Base-by-base conservation (phyloP, 2,797 vertebrate species). In the Esox masquinongy region DNA sequence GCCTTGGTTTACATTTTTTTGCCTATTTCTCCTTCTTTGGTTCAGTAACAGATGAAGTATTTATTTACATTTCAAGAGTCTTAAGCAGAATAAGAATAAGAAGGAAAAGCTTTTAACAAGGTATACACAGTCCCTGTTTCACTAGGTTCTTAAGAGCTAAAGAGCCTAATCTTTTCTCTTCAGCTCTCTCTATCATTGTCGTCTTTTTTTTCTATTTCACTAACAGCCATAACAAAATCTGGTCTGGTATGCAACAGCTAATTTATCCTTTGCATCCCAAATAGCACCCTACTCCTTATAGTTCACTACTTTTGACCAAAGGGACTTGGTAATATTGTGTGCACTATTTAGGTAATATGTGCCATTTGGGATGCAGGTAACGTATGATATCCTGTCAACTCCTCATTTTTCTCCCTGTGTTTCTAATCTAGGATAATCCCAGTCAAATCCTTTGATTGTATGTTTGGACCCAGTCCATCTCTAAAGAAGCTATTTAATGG, bases 371-470 rank as follows among this genome's bases (percentile, higher is more conserved):
- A 61, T 24, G 4, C 11, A 24, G 56, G 94, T 88, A 89, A 91
- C 92, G 94, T 94, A 96, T 95, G 94, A 85, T 83, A 92, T 95
- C 94, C 94, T 96, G 96, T 96, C 96, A 96, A 93, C 92, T 92
- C 93, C 85, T 92, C 94, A 86, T 94, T 94, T 96, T 93, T 96
- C 91, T 94, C 87, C 79, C 94, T 92, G 92, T 95, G 95, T 94
- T 95, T 95, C 94, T 97, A 97, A 97, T 98, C 96, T 94, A 93
- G 95, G 96, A 96, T 98, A 98, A 99, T 98, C 96, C 96, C 91
- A 93, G 89, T 94, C 94, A 97, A 97, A 98, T 97, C 95, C 95
- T 96, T 96, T 97, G 96, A 98, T 97, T 99, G 96, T 97, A 95
- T 95, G 94, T 97, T 97, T 98, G 97, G 97, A 98, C 91, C 88